phyloP scores from a whole-genome alignment of 2,113 vertebrate genomes.

The Terrapene triunguis region DNA sequence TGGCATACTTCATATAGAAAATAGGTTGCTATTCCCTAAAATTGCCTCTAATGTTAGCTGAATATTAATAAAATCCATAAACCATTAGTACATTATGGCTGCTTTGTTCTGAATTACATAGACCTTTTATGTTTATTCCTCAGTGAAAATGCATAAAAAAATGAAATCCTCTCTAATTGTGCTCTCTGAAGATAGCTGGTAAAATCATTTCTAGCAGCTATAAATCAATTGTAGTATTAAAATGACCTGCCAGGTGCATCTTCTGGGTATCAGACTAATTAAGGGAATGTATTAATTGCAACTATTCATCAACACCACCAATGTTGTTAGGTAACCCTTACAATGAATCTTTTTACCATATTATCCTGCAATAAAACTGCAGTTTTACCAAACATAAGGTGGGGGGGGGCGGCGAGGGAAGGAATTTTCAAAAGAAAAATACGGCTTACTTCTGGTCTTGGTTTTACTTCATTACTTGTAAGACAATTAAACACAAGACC shows the following conservation, averaged over 20 bases:
- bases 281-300: slow-evolving; percentile 89
- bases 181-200: slow-evolving; percentile 85
- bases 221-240: slow-evolving; percentile 90
- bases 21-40: slow-evolving; percentile 76
- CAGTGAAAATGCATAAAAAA: slow-evolving; percentile 84
- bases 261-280: slow-evolving; percentile 89
- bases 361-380: slow-evolving; percentile 79
- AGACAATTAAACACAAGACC: neutral
- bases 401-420: neutral
- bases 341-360: slow-evolving; percentile 82
- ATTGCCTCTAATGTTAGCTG: slow-evolving; percentile 80
- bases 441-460: neutral
- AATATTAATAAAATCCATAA: slow-evolving; percentile 88
- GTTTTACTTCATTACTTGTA: neutral
- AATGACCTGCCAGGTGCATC: slow-evolving; percentile 89
- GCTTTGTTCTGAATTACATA: slow-evolving; percentile 85
- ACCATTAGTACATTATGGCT: slow-evolving; percentile 83
- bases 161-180: slow-evolving; percentile 85
- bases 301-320: slow-evolving; percentile 89
- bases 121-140: slow-evolving; percentile 87
- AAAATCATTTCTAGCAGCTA: slow-evolving; percentile 86
- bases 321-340: slow-evolving; percentile 82
- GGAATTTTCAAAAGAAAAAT: neutral
- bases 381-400: slow-evolving; percentile 71
- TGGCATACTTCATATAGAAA: slow-evolving; percentile 77